Conservation (phyloP, 2,888 invertebrate species). For the Schrankia costaestrigalis region DNA sequence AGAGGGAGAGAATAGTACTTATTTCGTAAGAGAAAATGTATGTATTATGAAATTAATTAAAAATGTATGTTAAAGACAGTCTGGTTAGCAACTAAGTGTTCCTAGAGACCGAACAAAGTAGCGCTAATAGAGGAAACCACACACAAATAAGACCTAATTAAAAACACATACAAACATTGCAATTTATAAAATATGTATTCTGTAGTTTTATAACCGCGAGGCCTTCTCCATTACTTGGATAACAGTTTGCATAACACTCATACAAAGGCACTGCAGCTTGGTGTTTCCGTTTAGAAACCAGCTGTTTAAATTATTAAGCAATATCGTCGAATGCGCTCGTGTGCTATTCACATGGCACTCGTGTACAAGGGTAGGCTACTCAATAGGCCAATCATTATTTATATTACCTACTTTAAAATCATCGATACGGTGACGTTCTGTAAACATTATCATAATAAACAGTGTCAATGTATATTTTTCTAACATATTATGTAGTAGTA, state of each 20-base stretch:
- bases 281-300: constrained; percentile 70
- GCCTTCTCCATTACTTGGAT: constrained; percentile 66
- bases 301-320: constrained; percentile 54
- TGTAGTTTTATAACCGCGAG: constrained; percentile 50
- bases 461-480: constrained; percentile 7
- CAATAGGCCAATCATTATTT: constrained; percentile 31
- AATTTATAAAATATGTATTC: constrained; percentile 38
- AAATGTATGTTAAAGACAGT: too few relatives aligned
- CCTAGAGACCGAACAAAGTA: too few relatives aligned
- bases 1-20: too few relatives aligned
- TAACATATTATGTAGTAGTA: constrained; percentile 8
- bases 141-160: too few relatives aligned
- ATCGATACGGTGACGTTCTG: constrained; percentile 3
- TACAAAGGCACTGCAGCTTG: constrained; percentile 49
- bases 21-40: too few relatives aligned
- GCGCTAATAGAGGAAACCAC: too few relatives aligned
- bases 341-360: constrained; percentile 35
- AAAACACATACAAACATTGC: too few relatives aligned
- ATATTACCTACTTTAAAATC: constrained; percentile 11
- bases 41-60: too few relatives aligned
- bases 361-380: constrained; percentile 34
- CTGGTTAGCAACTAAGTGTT: too few relatives aligned
- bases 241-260: constrained; percentile 57
- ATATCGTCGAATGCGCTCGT: constrained; percentile 43
- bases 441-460: not conserved